These are phyloP conservation scores for Hylaeus volcanicus DNA, from an alignment of 1,140 invertebrate species.

Conservation along the genomic window DNA sequence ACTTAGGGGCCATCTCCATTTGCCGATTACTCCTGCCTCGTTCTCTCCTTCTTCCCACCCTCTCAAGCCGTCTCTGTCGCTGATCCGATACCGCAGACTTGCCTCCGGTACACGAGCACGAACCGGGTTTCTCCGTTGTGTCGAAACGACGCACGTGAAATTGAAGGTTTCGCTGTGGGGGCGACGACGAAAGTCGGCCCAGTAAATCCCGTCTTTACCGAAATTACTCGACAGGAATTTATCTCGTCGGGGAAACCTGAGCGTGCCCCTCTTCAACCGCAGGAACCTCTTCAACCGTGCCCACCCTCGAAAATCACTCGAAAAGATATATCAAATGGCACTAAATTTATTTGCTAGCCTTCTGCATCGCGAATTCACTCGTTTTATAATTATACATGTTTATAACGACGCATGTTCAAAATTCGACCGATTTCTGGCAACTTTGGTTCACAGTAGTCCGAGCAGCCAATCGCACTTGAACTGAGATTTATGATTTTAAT, in stretches of 20 bases:
- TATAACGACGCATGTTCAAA: too few relatives aligned
- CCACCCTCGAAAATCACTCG: neutral
- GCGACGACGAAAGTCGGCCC: constrained; percentile 49
- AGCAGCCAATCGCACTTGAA: too few relatives aligned
- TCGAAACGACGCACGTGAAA: constrained; percentile 34
- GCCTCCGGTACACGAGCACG: constrained; percentile 28
- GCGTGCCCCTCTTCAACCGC: neutral
- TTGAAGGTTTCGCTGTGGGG: constrained; percentile 47
- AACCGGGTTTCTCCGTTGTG: constrained; percentile 3
- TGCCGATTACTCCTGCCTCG: constrained; percentile 67
- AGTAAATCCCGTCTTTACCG: constrained; percentile 44
- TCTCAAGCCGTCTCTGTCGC: neutral
- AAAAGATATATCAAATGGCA: too few relatives aligned
- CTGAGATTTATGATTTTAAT: too few relatives aligned
- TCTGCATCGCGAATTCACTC: too few relatives aligned
- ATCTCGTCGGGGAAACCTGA: constrained; percentile 25
- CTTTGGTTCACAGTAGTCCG: too few relatives aligned
- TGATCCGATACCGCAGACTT: constrained; percentile 46
- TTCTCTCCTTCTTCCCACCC: constrained; percentile 1
- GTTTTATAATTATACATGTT: too few relatives aligned
- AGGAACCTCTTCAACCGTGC: too few relatives aligned
- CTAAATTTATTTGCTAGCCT: too few relatives aligned
- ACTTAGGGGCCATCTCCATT: constrained; percentile 71
- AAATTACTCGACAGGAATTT: constrained; percentile 49
- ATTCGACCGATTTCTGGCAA: too few relatives aligned